These are phyloP conservation scores for Anthophora plumipes DNA, from an alignment of 2,888 invertebrate species.

Conservation along the genomic window DNA sequence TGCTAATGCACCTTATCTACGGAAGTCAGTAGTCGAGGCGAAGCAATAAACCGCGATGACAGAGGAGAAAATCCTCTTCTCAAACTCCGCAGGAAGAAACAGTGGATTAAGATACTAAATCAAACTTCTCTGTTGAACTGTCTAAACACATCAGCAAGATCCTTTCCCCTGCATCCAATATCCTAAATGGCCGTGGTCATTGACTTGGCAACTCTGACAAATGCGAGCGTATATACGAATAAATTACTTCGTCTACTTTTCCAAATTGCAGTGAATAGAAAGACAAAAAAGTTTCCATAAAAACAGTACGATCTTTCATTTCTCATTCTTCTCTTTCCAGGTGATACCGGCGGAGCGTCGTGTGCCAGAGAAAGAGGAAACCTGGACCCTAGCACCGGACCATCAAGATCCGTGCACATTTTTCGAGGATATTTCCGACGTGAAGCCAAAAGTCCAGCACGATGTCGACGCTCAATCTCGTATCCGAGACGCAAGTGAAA, in stretches of 20 bases:
- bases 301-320: background rate
- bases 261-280: background rate
- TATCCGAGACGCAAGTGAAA: conserved; percentile 45
- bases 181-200: background rate
- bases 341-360: conserved; percentile 82
- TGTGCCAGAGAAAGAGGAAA: conserved; percentile 80
- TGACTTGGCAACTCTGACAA: background rate
- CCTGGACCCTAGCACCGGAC: conserved; percentile 79
- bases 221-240: too few relatives aligned
- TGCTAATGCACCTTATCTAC: too few relatives aligned
- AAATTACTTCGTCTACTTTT: background rate
- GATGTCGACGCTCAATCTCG: conserved; percentile 49
- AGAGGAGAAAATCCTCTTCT: background rate
- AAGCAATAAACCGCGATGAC: background rate
- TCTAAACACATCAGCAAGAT: too few relatives aligned
- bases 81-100: too few relatives aligned
- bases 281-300: too few relatives aligned
- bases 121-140: background rate
- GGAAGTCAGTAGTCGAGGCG: background rate
- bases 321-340: conserved; percentile 63
- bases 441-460: conserved; percentile 59
- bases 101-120: background rate
- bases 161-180: background rate
- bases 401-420: conserved; percentile 63
- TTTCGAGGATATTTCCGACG: conserved; percentile 58